Evolutionary conservation across 2,888 invertebrate species (phyloP).

Genomic region (Oxyteleia sp.): DNA sequence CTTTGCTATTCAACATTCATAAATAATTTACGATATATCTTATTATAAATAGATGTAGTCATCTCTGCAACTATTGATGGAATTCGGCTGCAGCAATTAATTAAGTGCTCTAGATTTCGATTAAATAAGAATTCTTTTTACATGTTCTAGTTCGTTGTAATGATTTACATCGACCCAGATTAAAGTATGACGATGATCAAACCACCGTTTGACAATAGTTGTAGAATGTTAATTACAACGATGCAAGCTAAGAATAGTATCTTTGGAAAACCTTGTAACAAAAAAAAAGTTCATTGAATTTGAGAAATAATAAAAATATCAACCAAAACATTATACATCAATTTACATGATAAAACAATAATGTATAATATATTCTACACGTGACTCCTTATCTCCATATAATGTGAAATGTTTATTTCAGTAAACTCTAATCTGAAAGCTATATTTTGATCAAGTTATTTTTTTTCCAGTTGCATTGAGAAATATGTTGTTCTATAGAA

Average conservation of each 20-base stretch:
- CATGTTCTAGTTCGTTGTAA: slow-evolving; percentile 58
- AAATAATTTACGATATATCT: neutral
- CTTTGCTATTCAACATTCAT: too few species aligned
- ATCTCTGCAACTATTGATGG: slow-evolving; percentile 10
- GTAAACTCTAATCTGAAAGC: slow-evolving; percentile 6
- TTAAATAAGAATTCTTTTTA: slow-evolving; percentile 52
- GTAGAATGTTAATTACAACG: slow-evolving; percentile 68
- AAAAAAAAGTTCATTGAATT: slow-evolving; percentile 43
- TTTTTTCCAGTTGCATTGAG: too few species aligned
- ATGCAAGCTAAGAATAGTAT: slow-evolving; percentile 42
- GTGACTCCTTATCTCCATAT: too few species aligned
- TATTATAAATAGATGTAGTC: neutral
- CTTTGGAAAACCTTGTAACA: slow-evolving; percentile 68
- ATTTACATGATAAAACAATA: slow-evolving; percentile 33
- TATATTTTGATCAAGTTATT: too few species aligned
- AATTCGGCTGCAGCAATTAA: slow-evolving; percentile 36
- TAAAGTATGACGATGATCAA: slow-evolving; percentile 66
- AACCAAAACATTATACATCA: slow-evolving; percentile 9
- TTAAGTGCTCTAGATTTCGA: slow-evolving; percentile 47
- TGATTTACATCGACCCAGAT: slow-evolving; percentile 76
- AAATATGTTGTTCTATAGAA: neutral
- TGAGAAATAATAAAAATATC: slow-evolving; percentile 14
- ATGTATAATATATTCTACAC: slow-evolving; percentile 13
- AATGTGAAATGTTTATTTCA: too few species aligned
- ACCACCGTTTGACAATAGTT: slow-evolving; percentile 69